These are phyloP conservation scores for Turritopsis dohrnii DNA, from an alignment of 30 jellyfish, hydroid and myxozoan species.

Conservation along the genomic window DNA sequence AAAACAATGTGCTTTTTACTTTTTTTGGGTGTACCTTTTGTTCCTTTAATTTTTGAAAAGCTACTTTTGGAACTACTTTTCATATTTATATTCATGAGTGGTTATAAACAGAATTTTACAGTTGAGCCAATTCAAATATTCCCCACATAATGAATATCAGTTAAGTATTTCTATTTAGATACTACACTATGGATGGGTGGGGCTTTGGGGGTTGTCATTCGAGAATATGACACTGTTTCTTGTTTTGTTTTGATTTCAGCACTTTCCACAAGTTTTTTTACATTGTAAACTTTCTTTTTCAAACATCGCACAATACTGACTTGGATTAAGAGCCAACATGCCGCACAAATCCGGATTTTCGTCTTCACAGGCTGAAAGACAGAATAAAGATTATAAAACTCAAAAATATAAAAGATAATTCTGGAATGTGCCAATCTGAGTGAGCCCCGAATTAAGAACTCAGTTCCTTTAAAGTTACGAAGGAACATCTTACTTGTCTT, in stretches of 20 bases:
- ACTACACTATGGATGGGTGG: too few relatives aligned
- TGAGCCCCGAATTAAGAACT: neutral
- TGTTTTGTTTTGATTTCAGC: neutral
- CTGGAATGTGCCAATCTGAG: neutral
- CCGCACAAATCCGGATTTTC: neutral
- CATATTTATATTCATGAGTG: too few relatives aligned
- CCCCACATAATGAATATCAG: too few relatives aligned
- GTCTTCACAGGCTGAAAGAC: neutral
- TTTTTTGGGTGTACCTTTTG: too few relatives aligned
- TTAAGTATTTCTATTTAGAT: neutral
- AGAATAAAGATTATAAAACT: too few relatives aligned
- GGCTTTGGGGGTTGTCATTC: neutral
- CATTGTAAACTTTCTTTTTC: neutral
- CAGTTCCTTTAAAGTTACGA: neutral
- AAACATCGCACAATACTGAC: neutral
- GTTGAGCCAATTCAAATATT: too few relatives aligned
- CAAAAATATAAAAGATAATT: neutral
- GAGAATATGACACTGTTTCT: neutral
- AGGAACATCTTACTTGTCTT: neutral
- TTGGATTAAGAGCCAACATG: neutral
- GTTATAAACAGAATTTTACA: too few relatives aligned
- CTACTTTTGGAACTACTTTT: too few relatives aligned
- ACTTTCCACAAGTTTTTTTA: neutral
- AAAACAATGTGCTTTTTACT: too few relatives aligned
- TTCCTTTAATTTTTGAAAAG: too few relatives aligned